These are phyloP conservation scores for Agrochola circellaris DNA, from an alignment of 2,888 invertebrate species.

Conservation along the genomic window DNA sequence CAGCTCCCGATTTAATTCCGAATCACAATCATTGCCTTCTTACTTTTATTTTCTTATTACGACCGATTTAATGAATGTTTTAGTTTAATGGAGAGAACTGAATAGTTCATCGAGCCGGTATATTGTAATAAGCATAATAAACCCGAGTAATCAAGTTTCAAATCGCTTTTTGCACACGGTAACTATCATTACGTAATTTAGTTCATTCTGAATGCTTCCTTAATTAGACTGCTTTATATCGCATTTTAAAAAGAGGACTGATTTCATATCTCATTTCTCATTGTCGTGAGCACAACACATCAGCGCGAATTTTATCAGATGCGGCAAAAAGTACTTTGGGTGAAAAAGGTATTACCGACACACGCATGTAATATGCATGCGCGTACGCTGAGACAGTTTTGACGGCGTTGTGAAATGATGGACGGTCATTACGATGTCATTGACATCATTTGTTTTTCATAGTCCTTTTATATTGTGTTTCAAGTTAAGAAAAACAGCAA, in stretches of 20 bases:
- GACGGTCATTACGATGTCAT: constrained; percentile 84
- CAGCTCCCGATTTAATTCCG: constrained; percentile 82
- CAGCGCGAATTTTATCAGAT: constrained; percentile 82
- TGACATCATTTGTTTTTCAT: constrained; percentile 84
- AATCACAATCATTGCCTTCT: constrained; percentile 77
- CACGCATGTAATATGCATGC: constrained; percentile 63
- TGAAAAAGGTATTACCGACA: constrained; percentile 64
- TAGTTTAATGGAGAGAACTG: constrained; percentile 74
- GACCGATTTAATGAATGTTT: constrained; percentile 79
- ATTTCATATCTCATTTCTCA: constrained; percentile 74
- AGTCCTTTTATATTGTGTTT: constrained; percentile 74
- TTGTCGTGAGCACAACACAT: constrained; percentile 75
- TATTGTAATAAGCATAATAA: constrained; percentile 62
- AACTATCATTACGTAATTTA: constrained; percentile 66
- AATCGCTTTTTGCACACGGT: constrained; percentile 66
- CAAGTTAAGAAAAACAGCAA: constrained; percentile 73
- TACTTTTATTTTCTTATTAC: constrained; percentile 78
- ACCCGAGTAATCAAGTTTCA: constrained; percentile 66
- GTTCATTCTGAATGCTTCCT: constrained; percentile 63
- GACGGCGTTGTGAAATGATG: constrained; percentile 80
- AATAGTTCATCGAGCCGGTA: constrained; percentile 69
- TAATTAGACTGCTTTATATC: constrained; percentile 65
- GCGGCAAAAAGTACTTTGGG: constrained; percentile 75
- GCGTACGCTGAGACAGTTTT: constrained; percentile 79
- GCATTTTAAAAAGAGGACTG: constrained; percentile 65